Evolutionary conservation across 2,113 vertebrate genomes (phyloP).

Genomic region (Chaetodon trifascialis): DNA sequence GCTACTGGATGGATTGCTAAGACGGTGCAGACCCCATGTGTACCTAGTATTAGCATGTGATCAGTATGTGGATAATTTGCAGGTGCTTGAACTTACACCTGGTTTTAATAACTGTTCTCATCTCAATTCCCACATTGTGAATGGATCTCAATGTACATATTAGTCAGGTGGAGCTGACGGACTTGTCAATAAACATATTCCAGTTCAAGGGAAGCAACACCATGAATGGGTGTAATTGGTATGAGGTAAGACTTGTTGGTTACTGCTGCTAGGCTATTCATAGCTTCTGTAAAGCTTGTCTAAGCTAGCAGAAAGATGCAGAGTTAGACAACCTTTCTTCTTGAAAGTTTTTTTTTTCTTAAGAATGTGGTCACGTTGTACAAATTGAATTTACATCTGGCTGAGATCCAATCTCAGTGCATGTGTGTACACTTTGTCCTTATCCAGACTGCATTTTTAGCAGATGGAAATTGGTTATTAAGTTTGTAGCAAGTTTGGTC

Average conservation of each 20-base stretch:
- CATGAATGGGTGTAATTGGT: neutral
- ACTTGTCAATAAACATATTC: neutral
- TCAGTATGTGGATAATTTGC: too few relatives aligned
- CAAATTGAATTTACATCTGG: neutral
- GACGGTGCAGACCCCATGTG: neutral
- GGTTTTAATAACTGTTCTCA: neutral
- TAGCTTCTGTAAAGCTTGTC: neutral
- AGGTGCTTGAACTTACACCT: neutral
- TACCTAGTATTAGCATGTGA: neutral
- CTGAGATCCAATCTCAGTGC: neutral
- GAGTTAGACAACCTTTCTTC: neutral
- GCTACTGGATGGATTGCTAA: neutral
- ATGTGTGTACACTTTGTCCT: too few relatives aligned
- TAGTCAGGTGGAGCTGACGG: neutral
- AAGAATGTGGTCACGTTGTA: neutral
- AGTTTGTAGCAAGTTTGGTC: neutral
- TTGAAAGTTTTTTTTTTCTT: neutral
- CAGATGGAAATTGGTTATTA: neutral
- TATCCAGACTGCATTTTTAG: too few relatives aligned
- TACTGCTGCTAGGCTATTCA: neutral
- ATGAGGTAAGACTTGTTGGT: neutral
- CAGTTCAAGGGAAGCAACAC: neutral
- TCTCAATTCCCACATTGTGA: neutral
- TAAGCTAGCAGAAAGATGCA: neutral
- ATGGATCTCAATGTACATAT: neutral